Percentiles rank a stretch among this genome's conserved stretches.
These are phyloP conservation scores for Irena cyanogastra DNA, from an alignment of 2,113 vertebrate genomes.

Conservation along the genomic window DNA sequence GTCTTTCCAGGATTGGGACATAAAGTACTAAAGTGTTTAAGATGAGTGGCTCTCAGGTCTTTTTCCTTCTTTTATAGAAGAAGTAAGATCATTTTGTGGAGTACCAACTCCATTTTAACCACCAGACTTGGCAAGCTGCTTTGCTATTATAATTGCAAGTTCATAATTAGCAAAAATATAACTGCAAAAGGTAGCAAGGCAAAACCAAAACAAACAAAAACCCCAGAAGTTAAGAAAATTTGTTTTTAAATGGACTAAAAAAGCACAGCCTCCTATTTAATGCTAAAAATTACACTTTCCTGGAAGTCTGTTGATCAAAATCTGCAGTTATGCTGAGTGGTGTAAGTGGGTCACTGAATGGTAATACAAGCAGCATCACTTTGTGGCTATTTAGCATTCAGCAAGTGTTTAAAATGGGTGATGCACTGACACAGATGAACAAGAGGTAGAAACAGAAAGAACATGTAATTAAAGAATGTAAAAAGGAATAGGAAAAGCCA, in stretches of 20 bases:
- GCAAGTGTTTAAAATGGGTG: background rate
- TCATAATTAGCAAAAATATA: background rate
- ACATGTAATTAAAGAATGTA: background rate
- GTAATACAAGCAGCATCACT: background rate
- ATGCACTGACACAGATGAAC: background rate
- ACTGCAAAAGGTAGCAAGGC: background rate
- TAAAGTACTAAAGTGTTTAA: constrained; percentile 6
- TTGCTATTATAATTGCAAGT: background rate
- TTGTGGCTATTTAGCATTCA: background rate
- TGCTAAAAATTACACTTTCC: background rate
- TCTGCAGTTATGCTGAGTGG: background rate
- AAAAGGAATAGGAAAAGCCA: background rate
- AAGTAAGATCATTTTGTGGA: background rate
- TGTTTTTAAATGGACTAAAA: background rate
- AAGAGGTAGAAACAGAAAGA: background rate
- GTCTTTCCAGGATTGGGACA: background rate
- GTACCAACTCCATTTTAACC: background rate
- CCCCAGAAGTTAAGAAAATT: background rate
- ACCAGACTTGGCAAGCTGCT: background rate
- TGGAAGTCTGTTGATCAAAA: background rate
- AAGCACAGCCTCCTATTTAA: background rate
- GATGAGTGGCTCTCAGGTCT: background rate
- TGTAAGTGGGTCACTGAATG: background rate
- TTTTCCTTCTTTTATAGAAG: background rate
- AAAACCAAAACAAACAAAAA: background rate